phyloP scores from a whole-genome alignment of 23 tunicate species.

The Ascidia mentula region DNA sequence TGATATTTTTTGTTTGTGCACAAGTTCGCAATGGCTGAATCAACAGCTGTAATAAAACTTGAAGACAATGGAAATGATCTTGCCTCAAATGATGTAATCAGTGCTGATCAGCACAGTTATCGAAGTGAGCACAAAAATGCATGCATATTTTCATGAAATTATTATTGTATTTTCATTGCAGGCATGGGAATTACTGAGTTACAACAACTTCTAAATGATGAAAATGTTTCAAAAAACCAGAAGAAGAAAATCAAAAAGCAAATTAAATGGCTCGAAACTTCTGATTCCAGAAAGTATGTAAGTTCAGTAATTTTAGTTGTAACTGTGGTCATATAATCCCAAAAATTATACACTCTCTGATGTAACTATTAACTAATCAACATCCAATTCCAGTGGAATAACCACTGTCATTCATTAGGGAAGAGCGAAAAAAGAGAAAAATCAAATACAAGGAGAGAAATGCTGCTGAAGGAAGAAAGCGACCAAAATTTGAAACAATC shows the following conservation, averaged over 20 bases:
- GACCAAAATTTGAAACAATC: constrained; percentile 29
- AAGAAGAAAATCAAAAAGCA: constrained; percentile 83
- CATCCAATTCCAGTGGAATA: too few species aligned
- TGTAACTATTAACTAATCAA: too few species aligned
- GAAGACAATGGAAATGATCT: not conserved
- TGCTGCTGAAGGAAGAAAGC: constrained; percentile 18
- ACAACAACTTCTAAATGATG: constrained; percentile 31
- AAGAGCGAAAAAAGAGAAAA: constrained; percentile 60
- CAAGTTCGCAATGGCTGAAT: too few species aligned
- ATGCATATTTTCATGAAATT: not conserved
- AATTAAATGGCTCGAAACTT: constrained; percentile 73
- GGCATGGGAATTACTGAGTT: constrained; percentile 61
- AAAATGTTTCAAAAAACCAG: constrained; percentile 78
- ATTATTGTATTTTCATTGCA: not conserved
- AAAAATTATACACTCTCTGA: not conserved
- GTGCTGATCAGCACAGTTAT: not conserved
- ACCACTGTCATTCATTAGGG: too few species aligned
- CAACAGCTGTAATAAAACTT: too few species aligned
- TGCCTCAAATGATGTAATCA: not conserved
- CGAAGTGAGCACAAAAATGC: not conserved
- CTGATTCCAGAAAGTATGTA: constrained; percentile 60
- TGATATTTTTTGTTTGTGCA: too few species aligned
- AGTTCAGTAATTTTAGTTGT: not conserved
- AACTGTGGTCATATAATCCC: not conserved
- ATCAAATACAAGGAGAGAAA: constrained; percentile 39